phyloP scores from a whole-genome alignment of 1,140 invertebrate species.

The Aricia agestis region DNA sequence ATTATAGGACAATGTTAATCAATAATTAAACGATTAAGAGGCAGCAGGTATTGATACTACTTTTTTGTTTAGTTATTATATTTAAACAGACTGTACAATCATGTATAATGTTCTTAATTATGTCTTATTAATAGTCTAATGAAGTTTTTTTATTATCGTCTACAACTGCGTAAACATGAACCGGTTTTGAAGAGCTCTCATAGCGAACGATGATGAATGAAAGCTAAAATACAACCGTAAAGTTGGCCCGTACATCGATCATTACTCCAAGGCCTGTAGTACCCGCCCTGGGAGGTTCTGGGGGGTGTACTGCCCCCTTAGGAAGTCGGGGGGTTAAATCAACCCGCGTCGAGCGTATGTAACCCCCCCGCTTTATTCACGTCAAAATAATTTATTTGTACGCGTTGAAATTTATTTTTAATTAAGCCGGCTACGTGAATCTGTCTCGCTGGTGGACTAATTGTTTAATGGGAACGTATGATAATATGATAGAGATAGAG shows the following conservation, averaged over 20 bases:
- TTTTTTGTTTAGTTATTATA: no score
- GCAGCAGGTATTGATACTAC: no score
- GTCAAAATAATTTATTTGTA: slow-evolving; percentile 1
- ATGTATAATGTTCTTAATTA: no score
- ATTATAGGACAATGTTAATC: no score
- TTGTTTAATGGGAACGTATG: background rate
- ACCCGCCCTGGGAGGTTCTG: background rate
- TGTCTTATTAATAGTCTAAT: background rate
- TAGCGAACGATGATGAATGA: background rate
- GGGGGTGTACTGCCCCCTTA: background rate
- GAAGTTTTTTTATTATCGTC: background rate
- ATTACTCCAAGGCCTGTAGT: slow-evolving; percentile 8
- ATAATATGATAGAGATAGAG: background rate
- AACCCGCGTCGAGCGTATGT: background rate
- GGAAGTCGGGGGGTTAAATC: background rate
- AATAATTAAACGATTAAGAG: no score
- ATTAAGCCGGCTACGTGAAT: background rate
- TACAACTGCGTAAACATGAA: background rate
- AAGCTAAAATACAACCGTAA: background rate
- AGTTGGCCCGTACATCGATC: slow-evolving; percentile 3
- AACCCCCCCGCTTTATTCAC: background rate
- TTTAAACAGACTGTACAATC: no score
- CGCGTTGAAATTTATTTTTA: background rate
- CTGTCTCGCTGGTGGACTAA: background rate
- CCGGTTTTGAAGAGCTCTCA: background rate